Base-by-base conservation (phyloP, 2,797 vertebrate species). In the Macroramphosus scolopax region DNA sequence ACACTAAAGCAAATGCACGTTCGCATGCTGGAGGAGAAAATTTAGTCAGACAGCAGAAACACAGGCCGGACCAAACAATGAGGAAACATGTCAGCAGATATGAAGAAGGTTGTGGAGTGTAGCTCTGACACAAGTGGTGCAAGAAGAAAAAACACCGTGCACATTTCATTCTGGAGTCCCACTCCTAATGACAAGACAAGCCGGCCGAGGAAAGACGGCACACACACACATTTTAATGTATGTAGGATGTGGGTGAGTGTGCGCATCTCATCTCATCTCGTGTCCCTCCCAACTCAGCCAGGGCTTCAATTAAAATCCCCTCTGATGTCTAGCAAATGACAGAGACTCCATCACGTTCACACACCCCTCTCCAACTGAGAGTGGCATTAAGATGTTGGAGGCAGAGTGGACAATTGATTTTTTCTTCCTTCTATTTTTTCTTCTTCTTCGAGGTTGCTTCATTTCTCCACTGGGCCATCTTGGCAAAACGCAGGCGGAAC, bases 381-480 rank as follows among this genome's bases (percentile, higher is more conserved):
- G 75, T 75, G 78, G 80, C 83, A 88, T 89, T 88, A 89, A 88
- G 87, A 89, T 82, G 84, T 87, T 65, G 67, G 77, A 84, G 74
- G 75, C 74, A 83, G 81, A 85, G 81, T 63, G 72, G 66, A 76
- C 75, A 87, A 91, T 90, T 68, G 90, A 91, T 91, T 88, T 88
- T 63, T 32, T 47, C n/a, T 52, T 25, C 32, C 33, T 39, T 36
- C n/a, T 38, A 10, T 25, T 17, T 17, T 29, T 14, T 12, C 46
- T 41, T 26, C 69, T 40, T 34, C 34, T 37, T 25, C 36, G 38
- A 44, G 17, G 41, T 61, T 66, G 34, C 59, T 83, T 71, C 68
- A 78, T 82, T 82, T 71, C 65, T 75, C 72, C 49, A 28, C 65
- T 15, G 7, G 50, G 37, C 64, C 64, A 61, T 66, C 52, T 63